A percentile compares a stretch with the other conserved stretches of the same genome.
Evolutionary conservation across 2,113 vertebrate genomes (phyloP).

Genomic region (Theristicus caerulescens): DNA sequence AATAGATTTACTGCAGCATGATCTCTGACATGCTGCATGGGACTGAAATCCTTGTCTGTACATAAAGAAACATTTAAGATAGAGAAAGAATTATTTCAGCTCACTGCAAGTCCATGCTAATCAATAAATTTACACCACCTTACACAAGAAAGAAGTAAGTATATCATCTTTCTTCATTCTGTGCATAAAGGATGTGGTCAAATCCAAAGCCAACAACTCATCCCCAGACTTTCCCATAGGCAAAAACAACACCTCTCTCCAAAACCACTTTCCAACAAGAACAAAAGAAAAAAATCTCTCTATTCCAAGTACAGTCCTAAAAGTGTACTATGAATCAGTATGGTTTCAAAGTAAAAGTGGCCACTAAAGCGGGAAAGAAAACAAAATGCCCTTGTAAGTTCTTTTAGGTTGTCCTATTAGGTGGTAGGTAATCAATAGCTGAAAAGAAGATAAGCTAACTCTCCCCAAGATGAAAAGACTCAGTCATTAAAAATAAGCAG

Average conservation of each 20-base stretch:
- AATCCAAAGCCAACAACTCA: background rate
- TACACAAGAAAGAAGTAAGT: background rate
- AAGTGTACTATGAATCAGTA: background rate
- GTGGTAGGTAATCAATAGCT: background rate
- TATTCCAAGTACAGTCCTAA: background rate
- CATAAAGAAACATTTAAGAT: constrained; percentile 67
- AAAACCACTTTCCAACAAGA: background rate
- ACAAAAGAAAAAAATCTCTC: background rate
- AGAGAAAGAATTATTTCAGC: background rate
- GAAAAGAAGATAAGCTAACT: background rate
- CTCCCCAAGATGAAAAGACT: background rate
- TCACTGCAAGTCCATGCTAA: background rate
- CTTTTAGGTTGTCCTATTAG: background rate
- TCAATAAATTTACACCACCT: constrained; percentile 5
- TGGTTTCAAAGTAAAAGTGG: background rate
- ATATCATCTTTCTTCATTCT: background rate
- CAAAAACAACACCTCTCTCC: background rate
- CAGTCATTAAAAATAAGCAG: background rate
- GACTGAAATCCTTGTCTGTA: constrained; percentile 65
- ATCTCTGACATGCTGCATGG: constrained; percentile 75
- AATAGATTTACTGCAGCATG: constrained; percentile 80
- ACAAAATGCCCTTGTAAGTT: background rate
- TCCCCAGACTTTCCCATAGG: background rate
- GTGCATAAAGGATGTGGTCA: background rate
- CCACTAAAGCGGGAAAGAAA: background rate